These are phyloP conservation scores for Drosophila fulvimacula DNA, from an alignment of 2,888 invertebrate genomes.

Conservation along the genomic window DNA sequence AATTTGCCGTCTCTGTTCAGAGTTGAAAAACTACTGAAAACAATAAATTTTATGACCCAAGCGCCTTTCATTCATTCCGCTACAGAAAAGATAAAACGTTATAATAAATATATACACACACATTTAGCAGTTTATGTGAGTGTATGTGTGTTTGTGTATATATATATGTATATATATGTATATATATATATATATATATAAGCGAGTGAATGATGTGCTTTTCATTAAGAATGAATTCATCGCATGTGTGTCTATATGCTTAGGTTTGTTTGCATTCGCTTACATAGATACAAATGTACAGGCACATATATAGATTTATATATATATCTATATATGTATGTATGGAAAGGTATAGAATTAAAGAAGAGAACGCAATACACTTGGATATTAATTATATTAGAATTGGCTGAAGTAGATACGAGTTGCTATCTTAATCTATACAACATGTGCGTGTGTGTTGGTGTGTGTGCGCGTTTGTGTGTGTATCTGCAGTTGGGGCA, in stretches of 20 bases:
- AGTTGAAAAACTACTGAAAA: slow-evolving; percentile 55
- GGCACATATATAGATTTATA: background rate
- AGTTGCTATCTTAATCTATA: background rate
- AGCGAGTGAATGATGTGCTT: slow-evolving; percentile 54
- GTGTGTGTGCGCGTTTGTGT: too few species aligned
- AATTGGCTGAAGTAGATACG: background rate
- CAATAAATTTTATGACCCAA: slow-evolving; percentile 56
- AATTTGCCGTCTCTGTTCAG: slow-evolving; percentile 7
- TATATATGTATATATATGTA: slow-evolving; percentile 16
- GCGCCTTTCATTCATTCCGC: slow-evolving; percentile 64
- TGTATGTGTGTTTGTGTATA: slow-evolving; percentile 11
- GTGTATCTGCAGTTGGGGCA: slow-evolving; percentile 4
- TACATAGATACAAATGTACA: slow-evolving; percentile 7
- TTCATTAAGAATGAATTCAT: slow-evolving; percentile 74
- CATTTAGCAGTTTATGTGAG: slow-evolving; percentile 5
- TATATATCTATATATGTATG: too few species aligned
- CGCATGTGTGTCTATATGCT: slow-evolving; percentile 35
- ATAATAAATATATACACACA: slow-evolving; percentile 27
- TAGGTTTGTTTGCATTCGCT: slow-evolving; percentile 21
- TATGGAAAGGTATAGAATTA: too few species aligned
- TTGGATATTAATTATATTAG: background rate
- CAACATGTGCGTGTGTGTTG: background rate
- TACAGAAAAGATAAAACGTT: slow-evolving; percentile 64
- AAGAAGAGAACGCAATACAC: background rate
- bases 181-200: slow-evolving; percentile 7